Percentiles rank a stretch among this genome's conserved stretches.
Evolutionary conservation across 2,797 vertebrate genomes (phyloP).

Genomic region (Sebastes paucispinis): DNA sequence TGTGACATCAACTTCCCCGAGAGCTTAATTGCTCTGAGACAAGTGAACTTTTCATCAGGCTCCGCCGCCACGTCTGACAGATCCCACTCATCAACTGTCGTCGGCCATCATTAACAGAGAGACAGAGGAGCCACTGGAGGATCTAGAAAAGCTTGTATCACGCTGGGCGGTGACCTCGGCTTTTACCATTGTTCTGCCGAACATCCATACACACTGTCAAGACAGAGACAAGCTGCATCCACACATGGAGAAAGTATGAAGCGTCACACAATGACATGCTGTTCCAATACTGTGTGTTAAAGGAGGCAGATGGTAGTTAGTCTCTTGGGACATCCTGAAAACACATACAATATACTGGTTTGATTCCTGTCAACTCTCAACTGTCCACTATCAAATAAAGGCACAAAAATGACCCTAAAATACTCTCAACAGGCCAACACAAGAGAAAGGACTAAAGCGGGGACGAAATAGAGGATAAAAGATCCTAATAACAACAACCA

Average conservation of each 20-base stretch:
- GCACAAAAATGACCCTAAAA: neutral
- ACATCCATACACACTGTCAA: neutral
- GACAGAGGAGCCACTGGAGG: conserved; percentile 12
- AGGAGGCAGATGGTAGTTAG: neutral
- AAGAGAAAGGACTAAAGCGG: neutral
- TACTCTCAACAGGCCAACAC: neutral
- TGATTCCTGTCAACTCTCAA: neutral
- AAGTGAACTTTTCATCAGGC: conserved; percentile 44
- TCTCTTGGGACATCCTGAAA: neutral
- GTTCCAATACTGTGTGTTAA: neutral
- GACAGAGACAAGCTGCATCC: neutral
- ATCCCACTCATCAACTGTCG: conserved; percentile 29
- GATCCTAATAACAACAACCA: neutral
- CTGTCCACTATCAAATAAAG: neutral
- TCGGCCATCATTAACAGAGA: conserved; percentile 30
- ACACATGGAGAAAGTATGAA: neutral
- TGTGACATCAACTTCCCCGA: conserved; percentile 33
- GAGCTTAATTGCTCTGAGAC: conserved; percentile 42
- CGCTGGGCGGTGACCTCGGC: neutral
- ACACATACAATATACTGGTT: neutral
- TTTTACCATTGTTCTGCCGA: neutral
- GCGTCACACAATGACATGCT: neutral
- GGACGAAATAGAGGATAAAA: neutral
- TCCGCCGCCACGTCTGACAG: conserved; percentile 31
- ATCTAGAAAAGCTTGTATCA: neutral